These are phyloP conservation scores for Trichonephila clavata DNA, from an alignment of 1,140 invertebrate genomes.

Conservation along the genomic window DNA sequence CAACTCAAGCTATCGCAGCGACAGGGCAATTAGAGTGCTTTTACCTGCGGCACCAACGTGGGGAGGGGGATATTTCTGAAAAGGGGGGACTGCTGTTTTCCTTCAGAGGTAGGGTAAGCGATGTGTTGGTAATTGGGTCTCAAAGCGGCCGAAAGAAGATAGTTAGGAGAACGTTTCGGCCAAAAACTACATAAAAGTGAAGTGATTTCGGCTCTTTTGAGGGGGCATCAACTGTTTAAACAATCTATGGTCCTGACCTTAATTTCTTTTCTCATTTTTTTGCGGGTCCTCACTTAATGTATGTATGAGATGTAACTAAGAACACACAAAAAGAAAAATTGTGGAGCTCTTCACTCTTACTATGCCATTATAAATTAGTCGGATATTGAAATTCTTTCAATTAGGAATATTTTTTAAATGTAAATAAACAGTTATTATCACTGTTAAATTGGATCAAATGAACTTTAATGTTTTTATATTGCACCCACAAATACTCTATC, in stretches of 20 bases:
- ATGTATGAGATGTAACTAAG: not conserved
- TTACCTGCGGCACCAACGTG: not conserved
- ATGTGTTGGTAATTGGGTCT: conserved; percentile 71
- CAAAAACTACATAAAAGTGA: conserved; percentile 35
- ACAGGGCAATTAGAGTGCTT: conserved; percentile 59
- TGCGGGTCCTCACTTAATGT: not conserved
- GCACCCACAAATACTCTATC: no score
- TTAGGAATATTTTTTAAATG: no score
- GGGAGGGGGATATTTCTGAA: not conserved
- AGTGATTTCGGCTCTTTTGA: conserved; percentile 31
- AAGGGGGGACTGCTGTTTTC: not conserved
- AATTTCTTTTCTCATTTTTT: not conserved
- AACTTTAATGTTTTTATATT: no score
- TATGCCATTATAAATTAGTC: not conserved
- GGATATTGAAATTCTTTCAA: no score
- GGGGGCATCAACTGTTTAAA: conserved; percentile 7
- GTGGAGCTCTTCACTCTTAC: not conserved
- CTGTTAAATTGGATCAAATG: no score
- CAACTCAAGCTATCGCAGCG: conserved; percentile 61
- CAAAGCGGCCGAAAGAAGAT: conserved; percentile 59
- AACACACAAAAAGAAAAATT: not conserved
- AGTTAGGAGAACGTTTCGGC: conserved; percentile 41
- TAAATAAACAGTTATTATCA: no score
- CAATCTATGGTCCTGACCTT: not conserved
- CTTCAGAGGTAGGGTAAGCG: conserved; percentile 14